Evolutionary conservation across 1,140 invertebrate genomes (phyloP).

Genomic region (Homalodisca vitripennis): DNA sequence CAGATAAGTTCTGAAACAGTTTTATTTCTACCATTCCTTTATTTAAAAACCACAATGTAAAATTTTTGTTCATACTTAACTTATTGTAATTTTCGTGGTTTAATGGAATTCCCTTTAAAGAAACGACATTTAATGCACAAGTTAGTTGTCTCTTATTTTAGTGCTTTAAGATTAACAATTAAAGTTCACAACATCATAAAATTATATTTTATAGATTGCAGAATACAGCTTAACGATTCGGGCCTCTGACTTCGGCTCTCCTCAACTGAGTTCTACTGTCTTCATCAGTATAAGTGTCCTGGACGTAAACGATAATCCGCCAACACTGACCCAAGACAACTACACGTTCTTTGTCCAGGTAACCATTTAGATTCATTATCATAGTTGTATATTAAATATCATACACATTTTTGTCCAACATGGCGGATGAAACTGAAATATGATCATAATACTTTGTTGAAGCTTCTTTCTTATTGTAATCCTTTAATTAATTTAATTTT

Average conservation of each 20-base stretch:
- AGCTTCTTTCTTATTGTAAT: neutral
- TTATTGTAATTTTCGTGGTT: too few relatives aligned
- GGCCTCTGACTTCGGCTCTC: slow-evolving; percentile 75
- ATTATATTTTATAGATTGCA: slow-evolving; percentile 51
- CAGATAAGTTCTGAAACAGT: too few relatives aligned
- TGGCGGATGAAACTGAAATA: neutral
- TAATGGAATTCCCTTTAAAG: neutral
- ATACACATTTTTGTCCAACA: neutral
- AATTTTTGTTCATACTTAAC: too few relatives aligned
- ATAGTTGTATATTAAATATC: neutral
- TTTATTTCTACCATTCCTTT: too few relatives aligned
- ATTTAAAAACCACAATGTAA: too few relatives aligned
- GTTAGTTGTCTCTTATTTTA: neutral
- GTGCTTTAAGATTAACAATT: neutral
- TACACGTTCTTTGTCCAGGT: slow-evolving; percentile 75
- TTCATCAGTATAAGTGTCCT: slow-evolving; percentile 76
- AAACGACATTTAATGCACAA: neutral
- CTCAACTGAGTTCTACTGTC: slow-evolving; percentile 68
- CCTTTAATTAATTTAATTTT: neutral
- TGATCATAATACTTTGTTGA: neutral
- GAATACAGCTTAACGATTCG: slow-evolving; percentile 75
- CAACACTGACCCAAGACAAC: slow-evolving; percentile 72
- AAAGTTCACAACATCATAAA: neutral
- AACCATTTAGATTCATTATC: slow-evolving; percentile 27
- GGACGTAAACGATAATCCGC: slow-evolving; percentile 89